Percentiles rank a stretch among this genome's conserved stretches.
These are phyloP conservation scores for Seriola quinqueradiata DNA, from an alignment of 2,113 vertebrate species.

Conservation along the genomic window DNA sequence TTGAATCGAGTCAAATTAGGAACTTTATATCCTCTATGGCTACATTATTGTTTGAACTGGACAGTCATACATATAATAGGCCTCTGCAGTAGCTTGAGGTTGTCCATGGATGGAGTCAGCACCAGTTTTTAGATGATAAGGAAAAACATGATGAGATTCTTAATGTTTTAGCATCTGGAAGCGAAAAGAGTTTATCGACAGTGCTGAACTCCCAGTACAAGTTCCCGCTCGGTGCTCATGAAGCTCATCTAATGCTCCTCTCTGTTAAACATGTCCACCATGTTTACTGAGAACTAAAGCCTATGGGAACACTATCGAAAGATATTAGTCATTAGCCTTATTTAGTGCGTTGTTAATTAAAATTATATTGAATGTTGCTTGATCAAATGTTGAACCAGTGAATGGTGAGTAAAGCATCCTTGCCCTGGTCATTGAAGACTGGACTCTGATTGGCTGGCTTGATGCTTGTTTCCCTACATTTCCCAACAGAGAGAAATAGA, in stretches of 20 bases:
- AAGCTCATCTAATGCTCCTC: not conserved
- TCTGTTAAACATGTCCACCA: constrained; percentile 10
- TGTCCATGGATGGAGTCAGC: not conserved
- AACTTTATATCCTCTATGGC: not conserved
- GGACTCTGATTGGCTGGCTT: constrained; percentile 10
- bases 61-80: constrained; percentile 24
- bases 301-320: constrained; percentile 25
- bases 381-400: constrained; percentile 41
- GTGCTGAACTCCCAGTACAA: not conserved
- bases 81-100: not conserved
- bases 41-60: constrained; percentile 16
- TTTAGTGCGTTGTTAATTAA: constrained; percentile 53
- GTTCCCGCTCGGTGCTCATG: constrained; percentile 22
- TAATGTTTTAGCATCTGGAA: constrained; percentile 14
- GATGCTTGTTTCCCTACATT: constrained; percentile 8
- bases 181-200: not conserved
- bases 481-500: not conserved
- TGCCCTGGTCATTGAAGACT: constrained; percentile 15
- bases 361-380: constrained; percentile 64
- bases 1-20: not conserved
- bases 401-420: constrained; percentile 25
- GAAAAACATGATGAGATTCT: not conserved
- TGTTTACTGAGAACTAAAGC: constrained; percentile 24
- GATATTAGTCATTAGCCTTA: constrained; percentile 51
- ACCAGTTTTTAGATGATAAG: constrained; percentile 10